Conservation (phyloP, 2,797 vertebrate species). For the Prionace glauca region DNA sequence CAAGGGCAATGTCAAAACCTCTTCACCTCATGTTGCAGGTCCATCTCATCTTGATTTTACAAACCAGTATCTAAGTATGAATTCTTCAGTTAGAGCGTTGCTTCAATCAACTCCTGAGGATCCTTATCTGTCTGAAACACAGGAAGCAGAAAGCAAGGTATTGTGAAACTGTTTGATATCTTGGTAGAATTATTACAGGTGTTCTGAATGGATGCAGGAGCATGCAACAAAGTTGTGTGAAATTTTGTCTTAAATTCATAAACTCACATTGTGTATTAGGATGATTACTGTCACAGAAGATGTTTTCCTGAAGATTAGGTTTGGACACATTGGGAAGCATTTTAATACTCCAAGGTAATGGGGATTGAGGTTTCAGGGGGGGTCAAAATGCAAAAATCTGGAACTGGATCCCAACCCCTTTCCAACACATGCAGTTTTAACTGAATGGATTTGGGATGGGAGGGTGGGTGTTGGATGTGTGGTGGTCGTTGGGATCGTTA, state of each 20-base stretch:
- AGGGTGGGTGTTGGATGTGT: neutral
- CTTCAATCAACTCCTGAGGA: neutral
- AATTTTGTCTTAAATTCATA: neutral
- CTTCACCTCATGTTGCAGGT: neutral
- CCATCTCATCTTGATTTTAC: conserved; percentile 27
- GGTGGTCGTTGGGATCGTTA: neutral
- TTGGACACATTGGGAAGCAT: neutral
- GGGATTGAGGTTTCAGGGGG: neutral
- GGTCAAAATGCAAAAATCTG: neutral
- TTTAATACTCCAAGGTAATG: neutral
- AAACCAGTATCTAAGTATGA: neutral
- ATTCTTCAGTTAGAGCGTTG: neutral
- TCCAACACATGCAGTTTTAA: neutral
- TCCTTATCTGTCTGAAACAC: neutral
- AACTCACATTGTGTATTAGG: neutral
- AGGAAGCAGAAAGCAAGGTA: conserved; percentile 20
- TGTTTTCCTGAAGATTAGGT: neutral
- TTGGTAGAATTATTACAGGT: neutral
- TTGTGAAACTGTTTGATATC: neutral
- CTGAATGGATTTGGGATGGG: neutral
- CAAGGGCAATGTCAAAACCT: neutral
- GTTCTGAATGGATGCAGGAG: neutral
- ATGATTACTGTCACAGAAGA: neutral
- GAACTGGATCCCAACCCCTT: neutral
- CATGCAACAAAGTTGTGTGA: neutral